phyloP scores from a whole-genome alignment of 2,113 vertebrate species.

The Trogon melanurus region DNA sequence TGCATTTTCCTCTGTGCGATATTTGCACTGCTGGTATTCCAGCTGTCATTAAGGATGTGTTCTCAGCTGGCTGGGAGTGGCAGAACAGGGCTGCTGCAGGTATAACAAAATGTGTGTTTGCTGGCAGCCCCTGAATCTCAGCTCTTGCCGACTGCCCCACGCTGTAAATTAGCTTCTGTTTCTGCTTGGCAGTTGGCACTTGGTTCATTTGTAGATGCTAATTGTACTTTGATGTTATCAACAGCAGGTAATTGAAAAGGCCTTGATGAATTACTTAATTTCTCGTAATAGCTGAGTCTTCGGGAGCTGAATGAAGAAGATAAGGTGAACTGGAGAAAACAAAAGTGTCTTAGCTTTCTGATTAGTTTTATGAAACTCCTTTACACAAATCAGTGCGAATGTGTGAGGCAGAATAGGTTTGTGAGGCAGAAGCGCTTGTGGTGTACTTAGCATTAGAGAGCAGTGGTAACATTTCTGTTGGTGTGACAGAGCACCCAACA shows the following conservation, averaged over 20 bases:
- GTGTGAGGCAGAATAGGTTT: slow-evolving; percentile 16
- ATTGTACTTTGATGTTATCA: slow-evolving; percentile 92
- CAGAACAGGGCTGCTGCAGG: slow-evolving; percentile 19
- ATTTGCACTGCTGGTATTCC: not conserved
- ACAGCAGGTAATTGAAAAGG: slow-evolving; percentile 92
- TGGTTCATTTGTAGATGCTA: slow-evolving; percentile 80
- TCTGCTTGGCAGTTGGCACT: slow-evolving; percentile 74
- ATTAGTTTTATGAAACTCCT: slow-evolving; percentile 73
- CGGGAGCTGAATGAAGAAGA: slow-evolving; percentile 88
- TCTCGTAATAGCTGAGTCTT: slow-evolving; percentile 91
- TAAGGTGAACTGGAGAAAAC: slow-evolving; percentile 80
- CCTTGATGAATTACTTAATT: slow-evolving; percentile 97
- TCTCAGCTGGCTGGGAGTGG: not conserved
- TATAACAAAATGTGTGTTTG: slow-evolving; percentile 23
- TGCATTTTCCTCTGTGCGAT: not conserved
- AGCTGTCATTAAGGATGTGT: not conserved
- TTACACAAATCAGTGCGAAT: slow-evolving; percentile 55
- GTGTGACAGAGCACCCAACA: not conserved
- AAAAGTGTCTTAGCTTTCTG: slow-evolving; percentile 78
- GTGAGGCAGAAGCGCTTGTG: slow-evolving; percentile 36
- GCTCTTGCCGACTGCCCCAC: slow-evolving; percentile 50
- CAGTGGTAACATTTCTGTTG: not conserved
- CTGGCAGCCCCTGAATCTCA: slow-evolving; percentile 54
- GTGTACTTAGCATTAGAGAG: not conserved
- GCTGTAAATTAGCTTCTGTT: slow-evolving; percentile 76